These are phyloP conservation scores for Brachionus calyciflorus DNA, from an alignment of 1,140 invertebrate species.

Conservation along the genomic window DNA sequence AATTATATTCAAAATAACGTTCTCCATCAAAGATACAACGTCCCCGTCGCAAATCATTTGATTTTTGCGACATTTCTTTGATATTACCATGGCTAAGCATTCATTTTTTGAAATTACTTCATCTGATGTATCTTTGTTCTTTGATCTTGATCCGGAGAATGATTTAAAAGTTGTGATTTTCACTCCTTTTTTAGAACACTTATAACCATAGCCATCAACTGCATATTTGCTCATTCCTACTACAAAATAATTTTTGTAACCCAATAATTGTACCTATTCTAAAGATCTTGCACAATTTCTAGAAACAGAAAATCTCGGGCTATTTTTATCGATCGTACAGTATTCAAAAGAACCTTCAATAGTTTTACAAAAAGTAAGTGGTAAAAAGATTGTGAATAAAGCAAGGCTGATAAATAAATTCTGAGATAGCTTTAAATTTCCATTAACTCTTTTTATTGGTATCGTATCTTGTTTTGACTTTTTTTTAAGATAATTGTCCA, in stretches of 20 bases:
- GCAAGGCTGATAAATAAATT: not conserved
- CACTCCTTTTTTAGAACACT: too few relatives aligned
- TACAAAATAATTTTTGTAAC: slow-evolving; percentile 14
- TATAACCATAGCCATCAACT: not conserved
- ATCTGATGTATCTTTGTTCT: not conserved
- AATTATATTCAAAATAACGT: not conserved
- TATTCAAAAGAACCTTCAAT: slow-evolving; percentile 17
- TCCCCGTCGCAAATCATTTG: slow-evolving; percentile 7
- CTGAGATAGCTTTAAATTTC: slow-evolving; percentile 7
- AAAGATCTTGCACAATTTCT: slow-evolving; percentile 26
- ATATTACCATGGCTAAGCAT: slow-evolving; percentile 29
- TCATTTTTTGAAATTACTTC: slow-evolving; percentile 3
- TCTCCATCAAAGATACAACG: slow-evolving; percentile 9
- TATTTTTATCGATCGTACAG: slow-evolving; percentile 16
- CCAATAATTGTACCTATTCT: too few relatives aligned
- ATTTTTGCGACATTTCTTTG: slow-evolving; percentile 24
- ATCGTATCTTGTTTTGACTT: slow-evolving; percentile 20
- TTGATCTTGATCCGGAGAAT: slow-evolving; percentile 18
- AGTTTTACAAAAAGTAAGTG: slow-evolving; percentile 5
- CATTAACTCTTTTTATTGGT: slow-evolving; percentile 21
- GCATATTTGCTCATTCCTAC: slow-evolving; percentile 11
- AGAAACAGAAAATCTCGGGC: slow-evolving; percentile 6
- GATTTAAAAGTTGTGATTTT: too few relatives aligned
- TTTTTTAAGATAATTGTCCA: slow-evolving; percentile 26
- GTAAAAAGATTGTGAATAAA: slow-evolving; percentile 21